Base-by-base conservation (phyloP, 2,113 vertebrate species). In the Chrysemys picta region DNA sequence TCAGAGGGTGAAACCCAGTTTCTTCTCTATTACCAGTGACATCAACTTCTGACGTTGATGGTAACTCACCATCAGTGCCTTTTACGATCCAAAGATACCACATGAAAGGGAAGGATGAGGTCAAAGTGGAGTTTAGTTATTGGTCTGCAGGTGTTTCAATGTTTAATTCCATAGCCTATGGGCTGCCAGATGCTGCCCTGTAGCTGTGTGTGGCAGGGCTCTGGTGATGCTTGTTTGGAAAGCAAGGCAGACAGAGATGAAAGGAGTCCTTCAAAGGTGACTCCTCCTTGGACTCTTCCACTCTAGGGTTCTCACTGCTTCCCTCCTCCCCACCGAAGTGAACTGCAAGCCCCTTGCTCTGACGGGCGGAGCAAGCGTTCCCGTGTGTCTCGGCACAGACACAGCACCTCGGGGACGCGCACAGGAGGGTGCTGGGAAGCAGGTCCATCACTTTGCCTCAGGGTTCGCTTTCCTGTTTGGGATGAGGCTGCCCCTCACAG, bases 191-290 rank as follows among this genome's bases (percentile, higher is more conserved):
- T 91, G 96, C 92, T 97, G 98, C 96, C 97, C 97, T 96, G 96
- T 90, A 94, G 94, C 90, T 47, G 45, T 47, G 81, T 35, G 72
- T 45, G 95, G 96, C 97, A 97, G 90, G 88, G 95, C 88, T 94
- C 91, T 92, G 97, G 92, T 27, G 27, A 57, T 80, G 97, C 91
- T 91, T 96, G 87, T 96, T 96, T 97, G 97, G 96, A 98, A 97
- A 96, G 87, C 83, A 2, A 97, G 96, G 95, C 96, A 96, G 94
- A 93, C 94, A 95, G 94, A 95, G 95, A 97, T 97, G 98, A 98
- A 98, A 98, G 97, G 78, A 97, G 93, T 92, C 96, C 97, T 97
- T 98, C 94, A 96, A 95, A 97, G 98, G 53, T 91, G 96, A 96
- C 79, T 96, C 93, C 93, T 97, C 94, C 82, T 91, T 95, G 94